A percentile compares a stretch with the other conserved stretches of the same genome.
These are phyloP conservation scores for Phoebastria nigripes DNA, from an alignment of 2,797 vertebrate genomes.

Conservation along the genomic window DNA sequence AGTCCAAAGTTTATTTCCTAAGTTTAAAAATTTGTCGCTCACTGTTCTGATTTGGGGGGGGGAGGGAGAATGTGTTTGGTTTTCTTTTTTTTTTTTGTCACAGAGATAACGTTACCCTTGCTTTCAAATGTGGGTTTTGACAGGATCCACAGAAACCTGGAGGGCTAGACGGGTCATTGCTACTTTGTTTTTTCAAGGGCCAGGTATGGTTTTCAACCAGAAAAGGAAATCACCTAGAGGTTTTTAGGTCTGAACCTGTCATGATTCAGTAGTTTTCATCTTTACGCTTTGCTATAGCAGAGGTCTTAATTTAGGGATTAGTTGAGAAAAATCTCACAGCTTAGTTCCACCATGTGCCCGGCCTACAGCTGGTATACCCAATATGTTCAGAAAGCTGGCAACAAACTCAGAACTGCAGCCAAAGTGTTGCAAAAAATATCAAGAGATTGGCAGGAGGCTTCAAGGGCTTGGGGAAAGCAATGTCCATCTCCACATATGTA, in stretches of 20 bases:
- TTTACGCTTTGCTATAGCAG: background rate
- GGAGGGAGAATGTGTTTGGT: too few species aligned
- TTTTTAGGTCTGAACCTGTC: background rate
- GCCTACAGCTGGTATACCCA: background rate
- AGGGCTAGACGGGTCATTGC: background rate
- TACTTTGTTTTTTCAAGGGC: background rate
- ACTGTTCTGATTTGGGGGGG: fast-evolving
- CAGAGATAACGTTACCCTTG: background rate
- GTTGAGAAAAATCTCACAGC: background rate
- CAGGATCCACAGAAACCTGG: background rate
- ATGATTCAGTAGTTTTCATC: background rate
- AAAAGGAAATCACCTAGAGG: background rate
- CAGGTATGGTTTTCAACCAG: background rate
- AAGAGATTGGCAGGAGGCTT: background rate
- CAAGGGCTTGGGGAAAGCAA: background rate
- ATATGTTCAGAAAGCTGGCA: background rate
- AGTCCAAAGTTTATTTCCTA: background rate
- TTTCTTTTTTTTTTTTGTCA: too few species aligned
- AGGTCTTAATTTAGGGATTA: background rate
- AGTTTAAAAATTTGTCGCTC: background rate
- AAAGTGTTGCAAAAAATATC: background rate
- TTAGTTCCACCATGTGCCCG: background rate
- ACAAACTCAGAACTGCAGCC: background rate
- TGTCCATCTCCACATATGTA: background rate
- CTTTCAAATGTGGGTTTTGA: background rate